Evolutionary conservation across 1,140 invertebrate genomes (phyloP), one percentile per base, ranked within the genome.

Genomic region (Sitophilus oryzae): DNA sequence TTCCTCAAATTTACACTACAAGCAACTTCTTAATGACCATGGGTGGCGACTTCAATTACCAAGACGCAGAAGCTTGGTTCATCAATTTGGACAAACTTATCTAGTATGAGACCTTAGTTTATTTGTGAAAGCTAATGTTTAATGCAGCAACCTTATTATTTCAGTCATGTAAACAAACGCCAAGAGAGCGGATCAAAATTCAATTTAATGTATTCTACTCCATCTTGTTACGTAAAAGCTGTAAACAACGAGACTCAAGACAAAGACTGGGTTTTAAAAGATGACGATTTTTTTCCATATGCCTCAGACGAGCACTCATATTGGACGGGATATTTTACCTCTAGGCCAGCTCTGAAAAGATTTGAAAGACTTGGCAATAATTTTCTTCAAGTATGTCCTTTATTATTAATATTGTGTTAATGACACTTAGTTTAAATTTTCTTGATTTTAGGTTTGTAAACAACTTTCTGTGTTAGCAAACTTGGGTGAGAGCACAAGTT

Each of bases 211-310:
- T 90, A 89, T 67, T 89, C 86, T 6, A 87, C 85, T 0, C 86
- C 86, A 16, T 82, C 83, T 18, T 89, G 86, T 62, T 89, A 88
- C 64, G 59, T 85, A 14, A 79, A 85, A 64, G 79, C 84, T 1
- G 60, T 84, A 9, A 74, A 82, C 62, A 50, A 66, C 30, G 59
- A 36, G 0, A 45, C 42, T 20, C 44, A 45, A 18, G 51, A 34
- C 4, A 71, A 74, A 52, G 16, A 53, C 0, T n/a, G 34, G 1
- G 54, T 77, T 52, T 71, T 69, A 34, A 86, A 86, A 67, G 72
- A 69, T 6, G 84, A 88, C 61, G 89, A 91, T 62, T 79, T 79
- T 37, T 81, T 91, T 35, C 89, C 89, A 0, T 92, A 91, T 66
- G 85, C 83, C 1, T 79, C 79, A 59, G 77, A 80, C 45, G 67